phyloP scores from a whole-genome alignment of 2,113 vertebrate genomes.

The Eulemur rufifrons region DNA sequence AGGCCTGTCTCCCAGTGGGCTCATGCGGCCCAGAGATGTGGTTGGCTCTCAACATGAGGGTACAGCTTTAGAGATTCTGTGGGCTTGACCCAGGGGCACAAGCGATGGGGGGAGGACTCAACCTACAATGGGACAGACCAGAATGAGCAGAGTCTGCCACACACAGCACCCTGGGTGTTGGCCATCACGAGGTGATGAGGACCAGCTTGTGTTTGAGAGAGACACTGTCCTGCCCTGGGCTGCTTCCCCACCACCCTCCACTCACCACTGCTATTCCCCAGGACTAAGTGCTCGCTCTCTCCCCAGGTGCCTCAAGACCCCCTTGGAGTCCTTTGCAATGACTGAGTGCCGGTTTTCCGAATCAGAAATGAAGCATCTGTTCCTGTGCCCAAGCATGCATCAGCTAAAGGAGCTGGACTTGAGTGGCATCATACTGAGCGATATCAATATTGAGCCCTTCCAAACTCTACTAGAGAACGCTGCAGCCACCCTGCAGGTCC shows the following conservation, averaged over 20 bases:
- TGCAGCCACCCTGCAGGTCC: background rate
- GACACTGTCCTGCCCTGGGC: background rate
- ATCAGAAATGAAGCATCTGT: background rate
- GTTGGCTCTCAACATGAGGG: no score
- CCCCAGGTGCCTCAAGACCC: background rate
- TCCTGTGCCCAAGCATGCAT: background rate
- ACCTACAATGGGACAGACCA: background rate
- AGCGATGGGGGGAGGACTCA: no score
- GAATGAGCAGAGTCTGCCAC: background rate
- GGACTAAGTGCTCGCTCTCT: background rate
- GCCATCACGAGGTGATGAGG: background rate
- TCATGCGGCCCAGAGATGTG: background rate
- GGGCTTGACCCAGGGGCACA: background rate
- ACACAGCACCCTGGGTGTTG: accelerated
- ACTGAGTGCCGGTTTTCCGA: background rate
- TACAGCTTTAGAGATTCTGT: no score
- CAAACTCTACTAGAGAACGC: background rate
- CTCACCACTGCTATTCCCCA: accelerated
- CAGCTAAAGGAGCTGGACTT: background rate
- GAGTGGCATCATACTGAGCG: background rate
- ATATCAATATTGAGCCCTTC: background rate
- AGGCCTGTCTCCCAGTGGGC: accelerated
- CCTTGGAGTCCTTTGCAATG: background rate
- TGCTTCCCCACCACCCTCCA: background rate
- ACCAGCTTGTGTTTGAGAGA: background rate